Evolutionary conservation across 2,888 invertebrate genomes (phyloP), one percentile per base, ranked within the genome.

Genomic region (Orchesella flavescens): DNA sequence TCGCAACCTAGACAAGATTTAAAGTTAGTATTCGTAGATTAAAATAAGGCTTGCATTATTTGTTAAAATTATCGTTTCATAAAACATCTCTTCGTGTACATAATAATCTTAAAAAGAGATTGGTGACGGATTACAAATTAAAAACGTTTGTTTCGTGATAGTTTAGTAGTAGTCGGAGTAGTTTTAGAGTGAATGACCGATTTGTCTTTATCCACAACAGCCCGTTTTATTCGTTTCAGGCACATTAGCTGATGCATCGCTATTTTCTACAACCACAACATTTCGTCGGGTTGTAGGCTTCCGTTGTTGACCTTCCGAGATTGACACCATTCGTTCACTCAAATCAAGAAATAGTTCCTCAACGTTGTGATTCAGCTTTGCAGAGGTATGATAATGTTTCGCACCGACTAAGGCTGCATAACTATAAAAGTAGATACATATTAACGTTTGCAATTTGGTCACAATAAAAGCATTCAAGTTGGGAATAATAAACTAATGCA

Each of bases 371-470:
- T 97, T 97, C 83, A 94, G 91, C 91, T 98, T 98, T 0, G 98
- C 98, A 44, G 98, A 98, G 46, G 97, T 97, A 90, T 96, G 94
- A 90, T 94, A 96, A 91, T 98, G 97, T 89, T 94, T 93, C 0
- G 98, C 98, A 76, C 97, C 97, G 7, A 98, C 97, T 90, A 95
- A 94, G 86, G 93, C 93, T 2, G 98, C 95, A 91, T 98, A 98
- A 83, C 96, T 97, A 90, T 72, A 91, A 44, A 19, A n/a, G 34
- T 44, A 44, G n/a, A 24, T 10, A 34, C n/a, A n/a, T n/a, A n/a
- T n/a, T n/a, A n/a, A n/a, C n/a, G n/a, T n/a, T n/a, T n/a, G n/a
- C n/a, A n/a, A n/a, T n/a, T n/a, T n/a, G n/a, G n/a, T n/a, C n/a
- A n/a, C n/a, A n/a, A n/a, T n/a, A n/a, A n/a, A n/a, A n/a, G n/a